Conservation (phyloP, 2,888 invertebrate genomes). For the Celastrina argiolus region DNA sequence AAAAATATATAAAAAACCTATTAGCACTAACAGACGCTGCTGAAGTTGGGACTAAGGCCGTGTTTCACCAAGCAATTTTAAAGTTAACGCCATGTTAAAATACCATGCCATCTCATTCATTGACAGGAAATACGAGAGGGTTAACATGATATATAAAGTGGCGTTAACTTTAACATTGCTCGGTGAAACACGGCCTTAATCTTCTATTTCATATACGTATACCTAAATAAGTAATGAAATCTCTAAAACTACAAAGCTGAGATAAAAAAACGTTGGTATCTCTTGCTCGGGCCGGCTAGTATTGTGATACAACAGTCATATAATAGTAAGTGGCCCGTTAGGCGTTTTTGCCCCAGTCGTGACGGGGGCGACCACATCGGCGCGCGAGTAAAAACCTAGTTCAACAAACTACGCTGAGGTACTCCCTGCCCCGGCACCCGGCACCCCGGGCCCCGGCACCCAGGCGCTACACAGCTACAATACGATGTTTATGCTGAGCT, state of each 20-base stretch:
- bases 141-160: too few species aligned
- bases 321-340: not conserved
- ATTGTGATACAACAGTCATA: not conserved
- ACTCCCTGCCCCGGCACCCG: not conserved
- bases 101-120: too few species aligned
- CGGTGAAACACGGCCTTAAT: too few species aligned
- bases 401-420: constrained; percentile 51
- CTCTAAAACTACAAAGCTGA: not conserved
- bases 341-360: not conserved
- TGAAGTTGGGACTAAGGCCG: too few species aligned
- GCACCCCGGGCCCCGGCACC: not conserved
- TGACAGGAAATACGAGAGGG: too few species aligned
- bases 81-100: too few species aligned
- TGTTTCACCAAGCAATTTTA: too few species aligned
- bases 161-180: too few species aligned
- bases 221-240: too few species aligned
- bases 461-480: not conserved
- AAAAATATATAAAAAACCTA: too few species aligned
- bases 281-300: not conserved
- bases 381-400: constrained; percentile 51
- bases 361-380: not conserved
- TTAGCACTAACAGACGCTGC: too few species aligned
- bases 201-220: too few species aligned
- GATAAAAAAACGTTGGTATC: not conserved
- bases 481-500: not conserved